Conservation (phyloP, 2,888 invertebrate species). For the Phanerotoma sp. region DNA sequence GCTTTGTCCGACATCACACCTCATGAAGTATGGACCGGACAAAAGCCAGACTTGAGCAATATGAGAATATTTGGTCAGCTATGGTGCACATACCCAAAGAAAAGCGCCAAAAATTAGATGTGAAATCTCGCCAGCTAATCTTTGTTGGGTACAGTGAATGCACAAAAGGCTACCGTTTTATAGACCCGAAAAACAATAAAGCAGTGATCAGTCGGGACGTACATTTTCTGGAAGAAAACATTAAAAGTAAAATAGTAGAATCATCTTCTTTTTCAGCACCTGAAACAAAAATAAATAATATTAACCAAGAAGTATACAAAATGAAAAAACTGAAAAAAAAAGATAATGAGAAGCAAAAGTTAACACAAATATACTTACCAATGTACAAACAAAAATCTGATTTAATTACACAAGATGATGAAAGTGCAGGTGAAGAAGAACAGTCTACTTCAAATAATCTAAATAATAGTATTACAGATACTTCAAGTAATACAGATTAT, state of each 20-base stretch:
- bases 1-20: constrained; percentile 24
- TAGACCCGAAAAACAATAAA: not conserved
- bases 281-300: not conserved
- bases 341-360: not conserved
- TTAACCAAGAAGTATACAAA: not conserved
- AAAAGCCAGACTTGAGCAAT: constrained; percentile 8
- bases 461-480: no score
- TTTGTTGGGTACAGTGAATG: constrained; percentile 41
- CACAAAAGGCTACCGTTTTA: constrained; percentile 6
- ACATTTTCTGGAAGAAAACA: not conserved
- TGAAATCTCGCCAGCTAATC: constrained; percentile 30
- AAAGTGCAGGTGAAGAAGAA: no score
- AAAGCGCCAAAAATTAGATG: constrained; percentile 32
- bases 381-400: not conserved
- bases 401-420: no score
- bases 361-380: constrained; percentile 2
- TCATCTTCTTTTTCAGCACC: not conserved
- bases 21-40: constrained; percentile 28
- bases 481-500: not conserved
- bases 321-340: not conserved
- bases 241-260: not conserved
- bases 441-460: no score
- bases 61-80: constrained; percentile 33
- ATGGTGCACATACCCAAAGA: constrained; percentile 46
- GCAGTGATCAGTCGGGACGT: not conserved